phyloP scores from a whole-genome alignment of 2,888 invertebrate species.

The Mechanitis mazaeus region DNA sequence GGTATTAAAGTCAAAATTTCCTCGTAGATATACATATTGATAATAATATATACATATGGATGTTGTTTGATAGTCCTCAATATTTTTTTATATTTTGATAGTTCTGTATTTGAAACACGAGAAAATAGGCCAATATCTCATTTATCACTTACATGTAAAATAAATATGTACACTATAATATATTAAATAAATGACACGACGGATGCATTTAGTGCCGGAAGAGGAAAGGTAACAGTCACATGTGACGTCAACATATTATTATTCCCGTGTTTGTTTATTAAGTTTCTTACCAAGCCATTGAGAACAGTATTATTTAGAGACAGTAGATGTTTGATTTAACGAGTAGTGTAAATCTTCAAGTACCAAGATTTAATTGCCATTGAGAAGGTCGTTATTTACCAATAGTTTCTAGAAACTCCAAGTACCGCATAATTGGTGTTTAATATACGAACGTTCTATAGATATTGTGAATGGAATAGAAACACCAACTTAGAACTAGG shows the following conservation, averaged over 20 bases:
- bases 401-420: slow-evolving; percentile 59
- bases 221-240: slow-evolving; percentile 40
- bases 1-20: slow-evolving; percentile 67
- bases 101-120: slow-evolving; percentile 75
- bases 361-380: slow-evolving; percentile 54
- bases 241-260: slow-evolving; percentile 46
- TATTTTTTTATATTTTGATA: slow-evolving; percentile 79
- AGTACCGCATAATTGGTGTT: slow-evolving; percentile 44
- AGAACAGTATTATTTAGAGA: slow-evolving; percentile 76
- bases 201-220: slow-evolving; percentile 72
- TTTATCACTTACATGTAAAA: slow-evolving; percentile 64
- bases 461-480: slow-evolving; percentile 68
- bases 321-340: slow-evolving; percentile 67
- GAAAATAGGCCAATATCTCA: slow-evolving; percentile 73
- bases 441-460: slow-evolving; percentile 50
- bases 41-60: slow-evolving; percentile 73
- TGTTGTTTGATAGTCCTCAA: slow-evolving; percentile 77
- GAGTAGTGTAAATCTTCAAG: slow-evolving; percentile 61
- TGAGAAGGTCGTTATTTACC: slow-evolving; percentile 58
- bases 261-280: slow-evolving; percentile 59
- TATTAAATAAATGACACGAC: slow-evolving; percentile 52
- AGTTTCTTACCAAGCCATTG: slow-evolving; percentile 75
- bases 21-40: slow-evolving; percentile 74
- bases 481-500: slow-evolving; percentile 75
- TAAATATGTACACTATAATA: slow-evolving; percentile 57